phyloP scores from a whole-genome alignment of 2,888 invertebrate genomes.

The Cheilosia impressa region DNA sequence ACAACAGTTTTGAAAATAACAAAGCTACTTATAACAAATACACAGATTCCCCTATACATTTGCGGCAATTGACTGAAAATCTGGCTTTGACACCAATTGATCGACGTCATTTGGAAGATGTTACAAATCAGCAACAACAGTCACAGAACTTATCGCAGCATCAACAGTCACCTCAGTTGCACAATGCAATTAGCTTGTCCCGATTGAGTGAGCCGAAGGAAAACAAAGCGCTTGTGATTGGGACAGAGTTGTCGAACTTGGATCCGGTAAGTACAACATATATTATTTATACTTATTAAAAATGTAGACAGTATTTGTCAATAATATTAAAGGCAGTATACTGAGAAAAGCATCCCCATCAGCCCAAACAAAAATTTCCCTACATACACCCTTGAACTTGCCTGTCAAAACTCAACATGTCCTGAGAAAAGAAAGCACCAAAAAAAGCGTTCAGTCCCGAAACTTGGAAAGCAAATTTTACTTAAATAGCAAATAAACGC shows the following conservation, averaged over 20 bases:
- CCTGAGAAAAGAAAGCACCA: too few species aligned
- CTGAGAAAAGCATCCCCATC: too few species aligned
- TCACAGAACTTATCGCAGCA: constrained; percentile 59
- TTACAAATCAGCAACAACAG: constrained; percentile 79
- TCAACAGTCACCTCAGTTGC: constrained; percentile 80
- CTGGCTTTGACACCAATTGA: constrained; percentile 74
- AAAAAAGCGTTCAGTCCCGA: too few species aligned
- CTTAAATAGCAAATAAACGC: too few species aligned
- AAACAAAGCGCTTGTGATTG: constrained; percentile 87
- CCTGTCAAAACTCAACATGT: too few species aligned
- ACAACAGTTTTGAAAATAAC: constrained; percentile 77
- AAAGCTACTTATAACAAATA: constrained; percentile 82
- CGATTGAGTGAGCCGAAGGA: constrained; percentile 82
- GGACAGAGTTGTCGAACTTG: constrained; percentile 87
- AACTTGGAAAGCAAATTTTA: too few species aligned
- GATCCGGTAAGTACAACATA: constrained; percentile 86
- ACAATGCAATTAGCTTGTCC: constrained; percentile 77
- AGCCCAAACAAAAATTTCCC: too few species aligned
- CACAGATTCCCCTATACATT: constrained; percentile 81
- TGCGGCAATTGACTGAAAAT: constrained; percentile 79
- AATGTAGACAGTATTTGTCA: too few species aligned
- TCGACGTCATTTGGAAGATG: constrained; percentile 80
- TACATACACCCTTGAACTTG: too few species aligned
- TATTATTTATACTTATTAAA: background rate
- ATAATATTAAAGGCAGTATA: too few species aligned